These are phyloP conservation scores for Chionodraco myersi DNA, from an alignment of 2,113 vertebrate genomes.

Conservation along the genomic window DNA sequence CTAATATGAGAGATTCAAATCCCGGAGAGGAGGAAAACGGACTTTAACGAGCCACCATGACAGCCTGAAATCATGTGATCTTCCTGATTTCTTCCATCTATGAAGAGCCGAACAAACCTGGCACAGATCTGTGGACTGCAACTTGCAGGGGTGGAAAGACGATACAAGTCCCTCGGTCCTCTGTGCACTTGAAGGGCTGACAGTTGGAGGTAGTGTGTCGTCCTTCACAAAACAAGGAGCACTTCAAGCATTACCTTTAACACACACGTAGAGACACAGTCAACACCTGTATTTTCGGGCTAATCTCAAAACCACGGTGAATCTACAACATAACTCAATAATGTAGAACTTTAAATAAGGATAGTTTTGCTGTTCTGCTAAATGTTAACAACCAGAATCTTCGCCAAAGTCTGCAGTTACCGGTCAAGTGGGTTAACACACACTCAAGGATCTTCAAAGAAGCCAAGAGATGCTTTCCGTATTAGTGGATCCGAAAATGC, in stretches of 20 bases:
- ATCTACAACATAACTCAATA: neutral
- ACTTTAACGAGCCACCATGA: slow-evolving; percentile 3
- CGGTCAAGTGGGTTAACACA: neutral
- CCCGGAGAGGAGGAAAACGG: neutral
- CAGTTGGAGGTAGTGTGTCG: slow-evolving; percentile 32
- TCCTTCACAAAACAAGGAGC: slow-evolving; percentile 58
- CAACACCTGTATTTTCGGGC: neutral
- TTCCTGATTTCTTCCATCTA: slow-evolving; percentile 8
- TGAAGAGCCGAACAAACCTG: slow-evolving; percentile 37
- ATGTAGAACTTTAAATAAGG: neutral
- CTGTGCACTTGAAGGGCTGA: slow-evolving; percentile 51
- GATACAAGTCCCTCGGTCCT: slow-evolving; percentile 27
- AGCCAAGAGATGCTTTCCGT: slow-evolving; percentile 38
- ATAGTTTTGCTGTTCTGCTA: slow-evolving; percentile 14
- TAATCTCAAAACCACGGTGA: neutral
- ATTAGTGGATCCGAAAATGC: slow-evolving; percentile 43
- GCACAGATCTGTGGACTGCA: slow-evolving; percentile 32
- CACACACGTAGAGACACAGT: neutral
- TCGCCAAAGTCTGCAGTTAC: slow-evolving; percentile 58
- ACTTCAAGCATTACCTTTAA: slow-evolving; percentile 63
- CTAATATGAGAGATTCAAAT: slow-evolving; percentile 25
- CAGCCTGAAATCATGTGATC: slow-evolving; percentile 14
- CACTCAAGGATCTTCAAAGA: slow-evolving; percentile 7
- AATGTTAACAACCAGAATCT: slow-evolving; percentile 33
- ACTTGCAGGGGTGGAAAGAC: slow-evolving; percentile 25